These are phyloP conservation scores for Ascidia mentula DNA, from an alignment of 23 tunicate genomes.

Conservation along the genomic window DNA sequence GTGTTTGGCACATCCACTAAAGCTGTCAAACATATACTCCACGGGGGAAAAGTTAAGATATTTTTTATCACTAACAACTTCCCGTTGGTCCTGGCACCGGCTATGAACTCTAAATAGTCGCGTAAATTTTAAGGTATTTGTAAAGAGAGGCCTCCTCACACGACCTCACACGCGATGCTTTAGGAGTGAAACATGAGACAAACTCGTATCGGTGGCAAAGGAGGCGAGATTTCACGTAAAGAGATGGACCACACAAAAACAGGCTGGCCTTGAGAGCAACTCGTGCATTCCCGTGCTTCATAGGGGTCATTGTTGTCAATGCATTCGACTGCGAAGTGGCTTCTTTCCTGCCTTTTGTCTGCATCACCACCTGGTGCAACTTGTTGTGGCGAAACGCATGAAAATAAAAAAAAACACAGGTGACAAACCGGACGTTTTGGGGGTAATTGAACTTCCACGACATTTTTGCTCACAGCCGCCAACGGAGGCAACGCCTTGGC, in stretches of 20 bases:
- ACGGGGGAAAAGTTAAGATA: not conserved
- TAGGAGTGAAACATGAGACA: not conserved
- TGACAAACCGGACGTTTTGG: not conserved
- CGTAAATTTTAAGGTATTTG: not conserved
- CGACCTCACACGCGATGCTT: not conserved
- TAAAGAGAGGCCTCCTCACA: not conserved
- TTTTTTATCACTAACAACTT: not conserved
- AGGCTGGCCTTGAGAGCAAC: not conserved
- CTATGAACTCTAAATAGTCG: too few species aligned
- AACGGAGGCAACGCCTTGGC: too few species aligned
- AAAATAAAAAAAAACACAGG: not conserved
- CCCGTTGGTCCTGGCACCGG: conserved; percentile 3
- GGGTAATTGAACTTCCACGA: too few species aligned
- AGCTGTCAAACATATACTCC: not conserved
- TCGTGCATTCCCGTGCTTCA: not conserved
- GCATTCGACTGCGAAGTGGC: not conserved
- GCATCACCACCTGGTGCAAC: not conserved
- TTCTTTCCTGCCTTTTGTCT: not conserved
- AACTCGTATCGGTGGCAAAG: not conserved
- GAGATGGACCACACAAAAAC: not conserved
- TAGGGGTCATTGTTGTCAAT: not conserved
- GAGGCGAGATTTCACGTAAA: not conserved
- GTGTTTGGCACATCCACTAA: not conserved
- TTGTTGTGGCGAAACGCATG: not conserved
- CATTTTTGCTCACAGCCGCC: too few species aligned